Conservation (phyloP, 2,888 invertebrate species). For the Cheilosia grossa region DNA sequence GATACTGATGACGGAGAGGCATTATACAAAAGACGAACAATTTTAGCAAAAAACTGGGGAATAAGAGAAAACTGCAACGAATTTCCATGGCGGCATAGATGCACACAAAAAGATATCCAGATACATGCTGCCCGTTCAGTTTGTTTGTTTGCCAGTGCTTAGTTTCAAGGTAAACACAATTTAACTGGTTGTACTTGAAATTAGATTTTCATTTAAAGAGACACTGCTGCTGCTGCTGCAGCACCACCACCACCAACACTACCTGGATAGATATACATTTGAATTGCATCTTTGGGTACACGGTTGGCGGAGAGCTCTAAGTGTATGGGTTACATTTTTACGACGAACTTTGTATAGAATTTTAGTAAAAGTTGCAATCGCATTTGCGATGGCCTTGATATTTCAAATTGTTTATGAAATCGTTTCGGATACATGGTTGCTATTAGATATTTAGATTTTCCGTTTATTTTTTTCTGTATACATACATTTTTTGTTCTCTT, state of each 20-base stretch:
- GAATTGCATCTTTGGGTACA: slow-evolving; percentile 58
- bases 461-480: background rate
- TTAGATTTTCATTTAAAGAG: slow-evolving; percentile 68
- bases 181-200: slow-evolving; percentile 71
- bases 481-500: slow-evolving; percentile 11
- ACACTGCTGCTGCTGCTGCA: slow-evolving; percentile 42
- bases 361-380: slow-evolving; percentile 67
- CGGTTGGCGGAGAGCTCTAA: slow-evolving; percentile 1
- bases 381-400: slow-evolving; percentile 63
- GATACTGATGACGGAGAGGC: slow-evolving; percentile 13
- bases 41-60: background rate
- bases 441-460: slow-evolving; percentile 51
- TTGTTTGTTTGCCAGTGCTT: slow-evolving; percentile 48
- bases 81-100: slow-evolving; percentile 36
- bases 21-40: slow-evolving; percentile 35
- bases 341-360: slow-evolving; percentile 40
- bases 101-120: slow-evolving; percentile 51
- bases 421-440: slow-evolving; percentile 63
- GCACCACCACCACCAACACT: slow-evolving; percentile 18
- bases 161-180: slow-evolving; percentile 69
- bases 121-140: slow-evolving; percentile 24
- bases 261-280: slow-evolving; percentile 6
- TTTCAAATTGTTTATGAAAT: slow-evolving; percentile 70
- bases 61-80: slow-evolving; percentile 19
- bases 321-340: slow-evolving; percentile 33